Evolutionary conservation across 1,140 invertebrate genomes (phyloP), one percentile per base, ranked within the genome.

Genomic region (Bombus pyrosoma): DNA sequence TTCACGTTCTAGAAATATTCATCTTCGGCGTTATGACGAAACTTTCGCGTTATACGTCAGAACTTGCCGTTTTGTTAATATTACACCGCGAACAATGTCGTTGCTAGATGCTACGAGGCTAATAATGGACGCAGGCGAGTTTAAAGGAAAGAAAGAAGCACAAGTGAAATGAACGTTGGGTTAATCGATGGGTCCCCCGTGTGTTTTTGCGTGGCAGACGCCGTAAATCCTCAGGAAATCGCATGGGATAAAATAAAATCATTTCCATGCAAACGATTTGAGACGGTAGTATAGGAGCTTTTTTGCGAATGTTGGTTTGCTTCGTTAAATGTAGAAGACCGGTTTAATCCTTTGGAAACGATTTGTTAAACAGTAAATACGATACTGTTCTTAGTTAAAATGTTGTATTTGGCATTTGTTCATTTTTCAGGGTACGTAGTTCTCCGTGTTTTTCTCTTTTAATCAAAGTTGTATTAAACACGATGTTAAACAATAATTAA

Each of bases 1-100:
- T 12, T 53, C 32, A 59, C 39, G 28, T 89, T 85, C 74, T 8
- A 81, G 75, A 77, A 82, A 82, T 85, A 81, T 79, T 87, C 85
- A 87, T 53, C 78, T 75, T 77, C 4, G 37, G 13, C 15, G 41
- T 37, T 28, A 47, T 69, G 66, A 66, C 72, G 39, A 47, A 85
- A 79, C 37, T 80, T 79, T 76, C 37, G 39, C 41, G 59, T 66
- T 82, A 47, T 47, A 53, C 47, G 47, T 22, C 18, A 18, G 1
- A 53, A 22, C 47, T 53, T 18, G 18, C 47, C 18, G 47, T 32
- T 25, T 25, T 41, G 47, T 73, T 43, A 43, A 73, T 62, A 81
- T 73, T 62, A 28, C n/a, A 9, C 28, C 28, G 37, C 18, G 41
- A 43, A 73, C 47, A 81, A 59, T 59, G 79, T 71, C 34, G 66